Conservation (phyloP, 2,113 vertebrate species). For the Cebidichthys violaceus region DNA sequence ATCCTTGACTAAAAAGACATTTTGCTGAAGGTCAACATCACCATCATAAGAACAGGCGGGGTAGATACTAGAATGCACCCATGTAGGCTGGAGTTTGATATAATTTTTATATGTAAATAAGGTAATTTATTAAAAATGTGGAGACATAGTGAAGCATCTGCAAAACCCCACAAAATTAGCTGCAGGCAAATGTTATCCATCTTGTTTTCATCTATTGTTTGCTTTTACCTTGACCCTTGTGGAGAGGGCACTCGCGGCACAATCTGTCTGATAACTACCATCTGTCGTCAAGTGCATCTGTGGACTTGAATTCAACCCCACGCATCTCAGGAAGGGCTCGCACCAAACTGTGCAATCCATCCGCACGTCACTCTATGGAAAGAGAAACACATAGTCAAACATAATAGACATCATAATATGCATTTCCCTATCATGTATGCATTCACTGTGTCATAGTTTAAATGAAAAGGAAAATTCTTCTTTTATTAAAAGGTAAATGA, state of each 20-base stretch:
- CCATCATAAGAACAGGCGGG: neutral
- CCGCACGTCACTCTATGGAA: neutral
- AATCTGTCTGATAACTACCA: conserved; percentile 63
- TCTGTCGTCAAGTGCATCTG: conserved; percentile 61
- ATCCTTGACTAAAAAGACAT: neutral
- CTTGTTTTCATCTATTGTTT: conserved; percentile 44
- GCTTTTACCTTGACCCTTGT: conserved; percentile 60
- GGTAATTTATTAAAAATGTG: conserved; percentile 45
- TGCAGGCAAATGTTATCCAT: conserved; percentile 37
- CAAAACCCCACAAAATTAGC: conserved; percentile 41
- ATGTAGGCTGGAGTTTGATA: neutral
- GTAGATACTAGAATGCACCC: neutral
- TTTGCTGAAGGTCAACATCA: neutral
- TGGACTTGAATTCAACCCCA: conserved; percentile 36
- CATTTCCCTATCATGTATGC: neutral
- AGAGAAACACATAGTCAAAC: neutral
- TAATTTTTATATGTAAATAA: conserved; percentile 57
- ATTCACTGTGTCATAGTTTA: neutral
- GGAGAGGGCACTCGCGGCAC: conserved; percentile 34
- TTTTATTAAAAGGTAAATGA: neutral
- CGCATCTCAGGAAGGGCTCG: conserved; percentile 33
- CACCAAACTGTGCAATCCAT: neutral
- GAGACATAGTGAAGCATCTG: conserved; percentile 47
- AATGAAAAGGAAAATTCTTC: neutral
- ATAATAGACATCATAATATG: neutral